These are phyloP conservation scores for Philhelius pedissequus DNA, from an alignment of 2,888 invertebrate genomes.

Conservation along the genomic window DNA sequence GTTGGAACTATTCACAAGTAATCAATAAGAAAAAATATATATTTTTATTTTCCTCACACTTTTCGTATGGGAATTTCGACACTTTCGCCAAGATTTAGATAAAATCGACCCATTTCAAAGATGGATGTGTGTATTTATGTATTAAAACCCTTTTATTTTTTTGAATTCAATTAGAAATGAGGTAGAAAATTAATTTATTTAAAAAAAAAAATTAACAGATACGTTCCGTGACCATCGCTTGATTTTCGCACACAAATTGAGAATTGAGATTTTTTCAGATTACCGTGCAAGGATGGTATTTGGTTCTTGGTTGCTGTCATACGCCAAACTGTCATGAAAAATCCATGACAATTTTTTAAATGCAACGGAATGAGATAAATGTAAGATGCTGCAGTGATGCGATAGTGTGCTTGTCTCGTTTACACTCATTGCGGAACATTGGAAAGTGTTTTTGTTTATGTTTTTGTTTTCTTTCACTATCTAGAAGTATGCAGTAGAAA, in stretches of 20 bases:
- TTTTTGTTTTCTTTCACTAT: conserved; percentile 60
- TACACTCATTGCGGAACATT: background rate
- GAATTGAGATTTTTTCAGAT: conserved; percentile 7
- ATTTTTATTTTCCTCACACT: background rate
- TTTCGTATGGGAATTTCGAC: conserved; percentile 15
- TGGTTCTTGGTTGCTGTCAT: conserved; percentile 45
- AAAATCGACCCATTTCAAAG: conserved; percentile 14
- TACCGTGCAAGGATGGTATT: conserved; percentile 20
- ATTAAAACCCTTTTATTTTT: background rate
- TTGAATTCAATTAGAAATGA: background rate
- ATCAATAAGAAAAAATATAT: background rate
- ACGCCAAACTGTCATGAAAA: conserved; percentile 42
- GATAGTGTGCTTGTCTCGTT: conserved; percentile 12
- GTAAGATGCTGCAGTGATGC: background rate
- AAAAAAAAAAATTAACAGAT: background rate
- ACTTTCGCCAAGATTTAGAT: conserved; percentile 27
- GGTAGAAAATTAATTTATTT: background rate
- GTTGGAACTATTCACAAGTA: background rate
- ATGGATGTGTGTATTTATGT: background rate
- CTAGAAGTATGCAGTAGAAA: background rate
- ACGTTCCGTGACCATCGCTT: background rate
- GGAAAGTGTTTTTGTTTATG: conserved; percentile 50
- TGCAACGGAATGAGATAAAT: conserved; percentile 1
- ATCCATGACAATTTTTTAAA: conserved; percentile 14
- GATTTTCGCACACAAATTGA: background rate